These are phyloP conservation scores for Coregonus sp. DNA, from an alignment of 2,797 vertebrate species.

Conservation along the genomic window DNA sequence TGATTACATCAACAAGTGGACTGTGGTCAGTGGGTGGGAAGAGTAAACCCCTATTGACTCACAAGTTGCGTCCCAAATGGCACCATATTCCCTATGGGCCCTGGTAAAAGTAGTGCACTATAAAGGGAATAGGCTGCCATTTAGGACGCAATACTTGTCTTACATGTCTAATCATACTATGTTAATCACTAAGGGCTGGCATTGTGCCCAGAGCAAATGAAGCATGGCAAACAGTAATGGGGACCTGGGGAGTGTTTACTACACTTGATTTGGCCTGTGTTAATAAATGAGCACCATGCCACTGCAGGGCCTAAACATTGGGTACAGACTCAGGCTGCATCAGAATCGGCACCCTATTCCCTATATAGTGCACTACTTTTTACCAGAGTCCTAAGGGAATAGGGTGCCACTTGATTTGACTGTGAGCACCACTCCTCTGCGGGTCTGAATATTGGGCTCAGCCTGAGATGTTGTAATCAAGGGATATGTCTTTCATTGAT, in stretches of 20 bases:
- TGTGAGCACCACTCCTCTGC: not conserved
- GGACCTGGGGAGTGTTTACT: slow-evolving; percentile 26
- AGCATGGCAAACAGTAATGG: slow-evolving; percentile 15
- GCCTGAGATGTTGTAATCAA: slow-evolving; percentile 17
- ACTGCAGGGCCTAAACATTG: not conserved
- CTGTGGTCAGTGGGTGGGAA: slow-evolving; percentile 35
- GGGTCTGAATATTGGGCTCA: slow-evolving; percentile 15
- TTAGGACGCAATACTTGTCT: not conserved
- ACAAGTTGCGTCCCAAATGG: slow-evolving; percentile 23
- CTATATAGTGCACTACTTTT: not conserved
- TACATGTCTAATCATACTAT: slow-evolving; percentile 31
- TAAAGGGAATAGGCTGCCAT: not conserved
- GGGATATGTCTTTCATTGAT: slow-evolving; percentile 22
- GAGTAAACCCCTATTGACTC: slow-evolving; percentile 49
- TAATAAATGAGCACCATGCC: not conserved
- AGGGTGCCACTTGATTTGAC: slow-evolving; percentile 23
- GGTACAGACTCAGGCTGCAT: not conserved
- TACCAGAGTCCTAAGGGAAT: no score
- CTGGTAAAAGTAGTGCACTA: not conserved
- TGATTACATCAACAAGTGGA: slow-evolving; percentile 53
- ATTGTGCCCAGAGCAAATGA: slow-evolving; percentile 23
- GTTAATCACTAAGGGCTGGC: slow-evolving; percentile 31
- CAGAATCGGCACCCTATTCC: not conserved
- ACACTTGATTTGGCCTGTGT: slow-evolving; percentile 23
- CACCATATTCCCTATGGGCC: not conserved